Percentiles rank a stretch among this genome's conserved stretches.
These are phyloP conservation scores for Lepilemur septentrionalis DNA, from an alignment of 2,797 vertebrate species.

Conservation along the genomic window DNA sequence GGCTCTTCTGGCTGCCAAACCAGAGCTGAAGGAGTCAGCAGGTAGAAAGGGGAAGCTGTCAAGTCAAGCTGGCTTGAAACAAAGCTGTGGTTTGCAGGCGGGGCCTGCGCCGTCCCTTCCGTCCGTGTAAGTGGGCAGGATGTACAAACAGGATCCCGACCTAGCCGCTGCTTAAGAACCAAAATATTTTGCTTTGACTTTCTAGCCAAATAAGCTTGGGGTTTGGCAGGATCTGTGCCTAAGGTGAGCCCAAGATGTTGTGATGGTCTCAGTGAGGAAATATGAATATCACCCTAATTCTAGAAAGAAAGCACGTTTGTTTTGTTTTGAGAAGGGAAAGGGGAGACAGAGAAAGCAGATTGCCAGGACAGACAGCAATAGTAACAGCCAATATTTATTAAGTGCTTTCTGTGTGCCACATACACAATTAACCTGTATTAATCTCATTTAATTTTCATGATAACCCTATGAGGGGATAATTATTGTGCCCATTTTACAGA, in stretches of 20 bases:
- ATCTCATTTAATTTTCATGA: slow-evolving; percentile 19
- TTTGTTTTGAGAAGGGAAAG: not conserved
- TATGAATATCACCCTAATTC: not conserved
- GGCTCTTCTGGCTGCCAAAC: slow-evolving; percentile 62
- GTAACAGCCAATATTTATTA: not conserved
- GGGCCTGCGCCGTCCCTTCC: slow-evolving; percentile 59
- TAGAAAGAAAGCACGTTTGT: not conserved
- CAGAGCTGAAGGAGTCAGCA: slow-evolving; percentile 67
- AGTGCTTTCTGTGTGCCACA: not conserved
- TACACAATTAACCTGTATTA: not conserved
- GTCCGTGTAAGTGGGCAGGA: slow-evolving; percentile 59
- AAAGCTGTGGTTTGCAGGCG: slow-evolving; percentile 71
- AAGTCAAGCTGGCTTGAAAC: slow-evolving; percentile 60
- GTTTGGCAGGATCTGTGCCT: slow-evolving; percentile 45
- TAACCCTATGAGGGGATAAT: not conserved
- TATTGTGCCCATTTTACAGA: slow-evolving; percentile 4
- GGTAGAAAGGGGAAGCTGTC: slow-evolving; percentile 72
- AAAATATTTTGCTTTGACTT: slow-evolving; percentile 58
- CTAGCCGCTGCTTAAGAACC: slow-evolving; percentile 25
- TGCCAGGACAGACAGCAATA: not conserved
- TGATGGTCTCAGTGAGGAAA: slow-evolving; percentile 15
- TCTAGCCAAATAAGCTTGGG: slow-evolving; percentile 38
- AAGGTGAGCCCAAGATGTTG: slow-evolving; percentile 21
- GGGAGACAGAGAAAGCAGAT: not conserved
- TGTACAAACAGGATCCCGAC: slow-evolving; percentile 69